Evolutionary conservation across 2,888 invertebrate genomes (phyloP).

Genomic region (Oxycera nigricornis): DNA sequence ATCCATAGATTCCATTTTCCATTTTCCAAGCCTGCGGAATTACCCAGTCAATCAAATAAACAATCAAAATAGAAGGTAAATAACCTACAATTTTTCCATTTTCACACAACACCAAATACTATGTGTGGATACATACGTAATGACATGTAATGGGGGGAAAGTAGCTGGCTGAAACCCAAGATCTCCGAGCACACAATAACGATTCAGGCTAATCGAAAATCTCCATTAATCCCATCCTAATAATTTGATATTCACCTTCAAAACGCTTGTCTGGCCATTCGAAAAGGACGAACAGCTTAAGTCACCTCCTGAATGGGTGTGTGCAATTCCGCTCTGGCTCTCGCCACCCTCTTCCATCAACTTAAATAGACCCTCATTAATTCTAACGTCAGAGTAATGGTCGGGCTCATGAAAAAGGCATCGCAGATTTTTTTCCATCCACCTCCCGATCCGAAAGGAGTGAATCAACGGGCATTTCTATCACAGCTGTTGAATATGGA

Average conservation of each 20-base stretch:
- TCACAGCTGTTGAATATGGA: conserved; percentile 1
- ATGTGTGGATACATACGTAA: background rate
- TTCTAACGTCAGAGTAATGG: conserved; percentile 44
- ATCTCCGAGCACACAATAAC: conserved; percentile 18
- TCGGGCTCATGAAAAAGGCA: conserved; percentile 37
- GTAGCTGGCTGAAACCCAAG: background rate
- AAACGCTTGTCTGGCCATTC: background rate
- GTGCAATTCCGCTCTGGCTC: background rate
- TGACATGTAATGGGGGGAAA: background rate
- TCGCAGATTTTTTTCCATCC: conserved; percentile 1
- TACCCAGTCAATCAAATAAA: background rate
- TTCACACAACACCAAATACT: background rate
- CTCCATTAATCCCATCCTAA: conserved; percentile 30
- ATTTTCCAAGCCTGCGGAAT: too few relatives aligned
- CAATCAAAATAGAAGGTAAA: background rate
- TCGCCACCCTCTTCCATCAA: background rate
- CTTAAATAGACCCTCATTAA: conserved; percentile 43
- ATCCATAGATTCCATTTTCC: too few relatives aligned
- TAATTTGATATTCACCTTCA: conserved; percentile 34
- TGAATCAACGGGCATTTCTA: background rate
- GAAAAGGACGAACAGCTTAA: background rate
- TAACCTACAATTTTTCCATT: conserved; percentile 6
- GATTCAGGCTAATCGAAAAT: background rate
- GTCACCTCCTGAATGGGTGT: background rate
- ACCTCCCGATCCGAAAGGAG: background rate